phyloP scores from a whole-genome alignment of 2,797 vertebrate species.

The Pipistrellus kuhlii region DNA sequence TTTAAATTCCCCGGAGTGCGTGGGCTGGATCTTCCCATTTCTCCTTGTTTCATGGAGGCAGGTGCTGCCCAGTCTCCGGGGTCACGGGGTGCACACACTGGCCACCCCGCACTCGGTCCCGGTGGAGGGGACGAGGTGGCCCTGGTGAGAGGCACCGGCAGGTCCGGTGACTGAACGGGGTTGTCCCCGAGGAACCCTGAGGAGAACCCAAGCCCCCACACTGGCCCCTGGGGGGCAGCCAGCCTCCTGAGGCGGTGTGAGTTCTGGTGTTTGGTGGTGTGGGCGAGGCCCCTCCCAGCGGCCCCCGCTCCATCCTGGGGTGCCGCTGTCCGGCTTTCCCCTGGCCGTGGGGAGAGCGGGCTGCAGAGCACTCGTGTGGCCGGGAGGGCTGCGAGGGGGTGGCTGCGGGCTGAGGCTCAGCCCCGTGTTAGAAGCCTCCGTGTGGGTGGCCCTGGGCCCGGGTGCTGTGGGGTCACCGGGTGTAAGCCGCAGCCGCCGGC shows the following conservation, averaged over 20 bases:
- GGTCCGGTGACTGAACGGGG: accelerated
- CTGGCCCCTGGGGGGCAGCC: accelerated
- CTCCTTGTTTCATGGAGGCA: not conserved
- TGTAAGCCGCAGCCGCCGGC: accelerated
- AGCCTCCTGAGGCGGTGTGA: accelerated
- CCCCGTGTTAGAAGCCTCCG: accelerated
- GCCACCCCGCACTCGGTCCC: accelerated
- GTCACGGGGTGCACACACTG: accelerated
- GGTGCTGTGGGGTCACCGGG: not conserved
- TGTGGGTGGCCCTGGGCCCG: not conserved
- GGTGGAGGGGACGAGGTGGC: accelerated
- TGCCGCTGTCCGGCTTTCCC: not conserved
- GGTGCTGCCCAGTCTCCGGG: not conserved
- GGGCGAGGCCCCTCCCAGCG: not conserved
- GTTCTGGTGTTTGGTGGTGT: not conserved
- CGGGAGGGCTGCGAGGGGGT: not conserved
- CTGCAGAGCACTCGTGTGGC: too few relatives aligned
- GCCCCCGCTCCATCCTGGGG: accelerated
- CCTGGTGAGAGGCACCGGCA: accelerated
- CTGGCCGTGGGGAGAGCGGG: not conserved
- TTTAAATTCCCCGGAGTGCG: too few relatives aligned
- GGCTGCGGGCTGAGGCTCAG: not conserved
- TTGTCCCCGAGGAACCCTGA: accelerated
- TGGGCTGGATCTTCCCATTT: not conserved
- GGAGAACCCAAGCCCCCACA: too few relatives aligned